Conservation (phyloP, 1,140 invertebrate genomes). For the Brachionus plicatilis region DNA sequence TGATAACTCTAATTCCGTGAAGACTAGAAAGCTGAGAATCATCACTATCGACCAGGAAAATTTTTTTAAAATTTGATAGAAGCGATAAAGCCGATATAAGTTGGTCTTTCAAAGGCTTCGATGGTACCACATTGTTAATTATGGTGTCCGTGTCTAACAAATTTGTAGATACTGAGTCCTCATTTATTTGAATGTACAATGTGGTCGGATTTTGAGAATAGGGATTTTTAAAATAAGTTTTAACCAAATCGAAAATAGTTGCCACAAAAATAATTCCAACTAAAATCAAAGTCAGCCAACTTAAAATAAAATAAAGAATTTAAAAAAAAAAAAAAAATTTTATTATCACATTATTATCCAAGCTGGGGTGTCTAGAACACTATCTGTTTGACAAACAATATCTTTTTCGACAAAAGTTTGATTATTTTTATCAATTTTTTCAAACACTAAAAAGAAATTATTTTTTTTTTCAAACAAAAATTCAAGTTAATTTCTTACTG, state of each 20-base stretch:
- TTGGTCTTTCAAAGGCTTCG: neutral
- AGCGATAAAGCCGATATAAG: neutral
- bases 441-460: neutral
- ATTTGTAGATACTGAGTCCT: neutral
- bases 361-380: neutral
- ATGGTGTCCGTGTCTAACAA: neutral
- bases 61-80: constrained; percentile 20
- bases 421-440: constrained; percentile 2
- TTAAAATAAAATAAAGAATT: neutral
- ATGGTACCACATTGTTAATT: neutral
- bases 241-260: neutral
- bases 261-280: neutral
- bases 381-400: neutral
- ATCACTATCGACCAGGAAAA: neutral
- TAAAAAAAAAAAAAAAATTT: too few species aligned
- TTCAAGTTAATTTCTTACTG: neutral
- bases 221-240: neutral
- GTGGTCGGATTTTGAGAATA: neutral
- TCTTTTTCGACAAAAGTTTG: neutral
- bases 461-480: neutral
- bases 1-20: neutral
- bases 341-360: neutral
- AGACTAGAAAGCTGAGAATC: neutral
- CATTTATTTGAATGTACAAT: neutral
- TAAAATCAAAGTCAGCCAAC: neutral